These are phyloP conservation scores for Belonocnema kinseyi DNA, from an alignment of 1,140 invertebrate genomes.

Conservation along the genomic window DNA sequence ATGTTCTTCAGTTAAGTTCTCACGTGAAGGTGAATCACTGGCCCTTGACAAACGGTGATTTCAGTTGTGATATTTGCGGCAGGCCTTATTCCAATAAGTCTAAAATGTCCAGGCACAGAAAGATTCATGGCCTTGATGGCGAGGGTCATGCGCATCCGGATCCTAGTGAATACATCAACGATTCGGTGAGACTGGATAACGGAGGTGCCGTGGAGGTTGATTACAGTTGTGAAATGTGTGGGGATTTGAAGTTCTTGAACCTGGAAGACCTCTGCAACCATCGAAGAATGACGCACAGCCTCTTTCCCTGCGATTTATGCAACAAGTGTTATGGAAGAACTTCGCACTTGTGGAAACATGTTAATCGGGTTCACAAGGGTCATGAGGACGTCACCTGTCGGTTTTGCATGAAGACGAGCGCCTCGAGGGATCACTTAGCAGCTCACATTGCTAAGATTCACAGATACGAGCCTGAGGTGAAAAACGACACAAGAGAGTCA, in stretches of 20 bases:
- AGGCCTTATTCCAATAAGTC: constrained; percentile 77
- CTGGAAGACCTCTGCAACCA: constrained; percentile 77
- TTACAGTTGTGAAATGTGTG: constrained; percentile 72
- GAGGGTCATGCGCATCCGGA: constrained; percentile 37
- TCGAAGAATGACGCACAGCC: constrained; percentile 75
- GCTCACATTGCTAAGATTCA: constrained; percentile 80
- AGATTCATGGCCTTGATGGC: constrained; percentile 72
- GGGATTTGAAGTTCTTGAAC: constrained; percentile 68
- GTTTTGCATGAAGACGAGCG: constrained; percentile 78
- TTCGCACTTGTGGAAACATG: constrained; percentile 81
- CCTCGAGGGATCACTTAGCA: constrained; percentile 78
- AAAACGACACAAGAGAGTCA: constrained; percentile 50
- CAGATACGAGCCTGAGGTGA: constrained; percentile 70
- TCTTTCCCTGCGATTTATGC: constrained; percentile 80
- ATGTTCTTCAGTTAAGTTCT: constrained; percentile 69
- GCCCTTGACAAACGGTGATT: constrained; percentile 75
- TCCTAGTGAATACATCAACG: constrained; percentile 41
- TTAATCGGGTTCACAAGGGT: constrained; percentile 79
- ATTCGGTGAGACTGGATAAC: constrained; percentile 36
- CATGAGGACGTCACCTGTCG: constrained; percentile 79
- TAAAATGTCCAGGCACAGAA: constrained; percentile 77
- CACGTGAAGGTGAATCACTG: constrained; percentile 75
- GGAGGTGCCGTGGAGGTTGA: constrained; percentile 49
- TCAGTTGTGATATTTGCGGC: constrained; percentile 77
- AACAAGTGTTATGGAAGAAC: constrained; percentile 80